Evolutionary conservation across 2,888 invertebrate genomes (phyloP).

Genomic region (Synergus japonicus): DNA sequence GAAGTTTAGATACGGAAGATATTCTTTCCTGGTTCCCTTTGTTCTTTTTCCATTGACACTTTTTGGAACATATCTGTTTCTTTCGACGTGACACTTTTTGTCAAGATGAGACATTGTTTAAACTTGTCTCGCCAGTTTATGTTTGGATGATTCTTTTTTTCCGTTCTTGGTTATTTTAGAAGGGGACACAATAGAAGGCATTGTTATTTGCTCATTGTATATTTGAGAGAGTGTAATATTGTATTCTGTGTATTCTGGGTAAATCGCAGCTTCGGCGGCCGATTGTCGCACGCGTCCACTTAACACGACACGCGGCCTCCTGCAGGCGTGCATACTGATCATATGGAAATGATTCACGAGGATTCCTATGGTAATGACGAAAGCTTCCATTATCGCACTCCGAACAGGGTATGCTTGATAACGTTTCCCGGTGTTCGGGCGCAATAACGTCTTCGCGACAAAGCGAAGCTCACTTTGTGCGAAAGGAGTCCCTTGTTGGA

Average conservation of each 20-base stretch:
- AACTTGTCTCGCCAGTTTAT: background rate
- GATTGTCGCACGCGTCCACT: constrained; percentile 62
- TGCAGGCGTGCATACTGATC: constrained; percentile 58
- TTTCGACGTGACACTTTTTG: background rate
- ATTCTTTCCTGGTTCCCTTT: background rate
- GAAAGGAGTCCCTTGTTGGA: constrained; percentile 6
- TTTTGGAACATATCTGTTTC: background rate
- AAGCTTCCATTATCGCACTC: constrained; percentile 57
- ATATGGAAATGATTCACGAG: constrained; percentile 56
- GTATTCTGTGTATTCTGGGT: constrained; percentile 53
- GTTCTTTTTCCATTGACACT: background rate
- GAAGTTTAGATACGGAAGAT: background rate
- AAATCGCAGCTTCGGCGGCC: constrained; percentile 46
- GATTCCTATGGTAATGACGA: constrained; percentile 59
- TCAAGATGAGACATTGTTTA: background rate
- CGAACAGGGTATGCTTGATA: constrained; percentile 15
- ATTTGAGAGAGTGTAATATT: constrained; percentile 45
- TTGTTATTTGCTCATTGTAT: background rate
- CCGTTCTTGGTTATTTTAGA: background rate
- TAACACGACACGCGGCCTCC: constrained; percentile 61
- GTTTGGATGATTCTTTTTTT: background rate
- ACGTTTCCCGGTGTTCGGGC: constrained; percentile 1
- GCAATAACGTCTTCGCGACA: constrained; percentile 22
- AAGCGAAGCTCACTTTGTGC: constrained; percentile 9
- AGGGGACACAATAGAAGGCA: background rate